These are phyloP conservation scores for Gambusia affinis DNA, from an alignment of 2,113 vertebrate genomes.

Conservation along the genomic window DNA sequence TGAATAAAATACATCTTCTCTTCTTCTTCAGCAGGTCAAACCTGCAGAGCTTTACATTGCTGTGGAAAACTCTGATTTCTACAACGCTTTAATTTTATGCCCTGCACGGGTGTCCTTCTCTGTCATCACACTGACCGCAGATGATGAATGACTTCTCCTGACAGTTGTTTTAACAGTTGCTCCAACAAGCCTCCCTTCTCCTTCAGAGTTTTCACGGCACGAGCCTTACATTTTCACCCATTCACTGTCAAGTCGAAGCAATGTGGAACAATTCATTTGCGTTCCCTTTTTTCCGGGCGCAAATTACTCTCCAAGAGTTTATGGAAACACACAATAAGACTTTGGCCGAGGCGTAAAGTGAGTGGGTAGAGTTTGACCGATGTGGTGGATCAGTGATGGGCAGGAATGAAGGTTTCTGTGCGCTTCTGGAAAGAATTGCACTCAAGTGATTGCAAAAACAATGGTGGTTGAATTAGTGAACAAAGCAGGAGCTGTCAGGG, in stretches of 20 bases:
- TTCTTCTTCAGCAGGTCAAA: constrained; percentile 31
- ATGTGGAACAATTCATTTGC: constrained; percentile 44
- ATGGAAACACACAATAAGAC: constrained; percentile 56
- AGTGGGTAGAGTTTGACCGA: constrained; percentile 16
- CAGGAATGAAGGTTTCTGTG: constrained; percentile 30
- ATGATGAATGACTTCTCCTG: constrained; percentile 64
- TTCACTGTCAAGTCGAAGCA: constrained; percentile 36
- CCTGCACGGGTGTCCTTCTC: constrained; percentile 27
- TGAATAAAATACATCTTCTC: background rate
- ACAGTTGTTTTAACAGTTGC: constrained; percentile 66
- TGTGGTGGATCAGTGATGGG: constrained; percentile 41
- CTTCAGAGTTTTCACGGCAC: constrained; percentile 11
- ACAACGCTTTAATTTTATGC: constrained; percentile 27
- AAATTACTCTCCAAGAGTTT: constrained; percentile 51
- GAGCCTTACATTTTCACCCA: constrained; percentile 19
- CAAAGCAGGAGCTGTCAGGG: constrained; percentile 16
- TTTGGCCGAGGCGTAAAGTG: constrained; percentile 36
- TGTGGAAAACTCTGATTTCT: constrained; percentile 29
- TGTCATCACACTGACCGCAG: constrained; percentile 41
- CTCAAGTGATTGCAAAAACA: constrained; percentile 59
- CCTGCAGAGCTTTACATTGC: constrained; percentile 17
- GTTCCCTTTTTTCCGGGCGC: constrained; percentile 35
- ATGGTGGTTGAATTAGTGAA: constrained; percentile 48
- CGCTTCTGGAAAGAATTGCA: constrained; percentile 57
- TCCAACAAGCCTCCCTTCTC: constrained; percentile 30